Evolutionary conservation across 2,888 invertebrate species (phyloP).

Genomic region (Rhaphigaster nebulosa): DNA sequence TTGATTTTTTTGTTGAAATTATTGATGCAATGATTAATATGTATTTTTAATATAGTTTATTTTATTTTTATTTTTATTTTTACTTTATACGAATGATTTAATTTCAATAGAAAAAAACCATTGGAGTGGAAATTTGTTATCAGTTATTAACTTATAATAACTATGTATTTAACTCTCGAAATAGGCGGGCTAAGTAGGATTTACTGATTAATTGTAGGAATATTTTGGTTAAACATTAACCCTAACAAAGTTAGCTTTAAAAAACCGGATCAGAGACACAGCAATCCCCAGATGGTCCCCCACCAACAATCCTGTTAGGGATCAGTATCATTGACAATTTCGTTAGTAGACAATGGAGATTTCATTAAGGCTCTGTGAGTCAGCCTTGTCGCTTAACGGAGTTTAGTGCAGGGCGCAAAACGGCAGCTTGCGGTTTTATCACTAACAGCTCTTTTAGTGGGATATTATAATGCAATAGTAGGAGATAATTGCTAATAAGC

Average conservation of each 20-base stretch:
- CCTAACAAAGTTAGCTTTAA: slow-evolving; percentile 14
- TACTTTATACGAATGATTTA: not conserved
- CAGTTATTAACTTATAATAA: not conserved
- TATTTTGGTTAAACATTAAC: not conserved
- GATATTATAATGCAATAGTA: not conserved
- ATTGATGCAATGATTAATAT: not conserved
- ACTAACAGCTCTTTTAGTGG: not conserved
- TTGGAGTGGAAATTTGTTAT: not conserved
- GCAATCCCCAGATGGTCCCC: slow-evolving; percentile 10
- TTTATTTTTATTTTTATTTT: not conserved
- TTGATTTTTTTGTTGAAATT: no score
- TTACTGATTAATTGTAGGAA: not conserved
- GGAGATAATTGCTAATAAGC: not conserved
- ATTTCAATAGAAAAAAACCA: not conserved
- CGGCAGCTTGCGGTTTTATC: slow-evolving; percentile 33
- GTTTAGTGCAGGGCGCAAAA: not conserved
- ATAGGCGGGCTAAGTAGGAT: no score
- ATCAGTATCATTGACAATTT: slow-evolving; percentile 44
- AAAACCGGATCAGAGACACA: not conserved
- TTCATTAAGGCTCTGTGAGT: slow-evolving; percentile 40
- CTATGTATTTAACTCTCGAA: not conserved
- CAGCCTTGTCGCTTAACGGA: slow-evolving; percentile 13
- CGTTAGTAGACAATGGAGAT: slow-evolving; percentile 47
- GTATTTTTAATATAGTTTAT: not conserved
- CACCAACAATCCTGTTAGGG: slow-evolving; percentile 26